phyloP scores from a whole-genome alignment of 2,113 vertebrate species.

The Zootoca vivipara region DNA sequence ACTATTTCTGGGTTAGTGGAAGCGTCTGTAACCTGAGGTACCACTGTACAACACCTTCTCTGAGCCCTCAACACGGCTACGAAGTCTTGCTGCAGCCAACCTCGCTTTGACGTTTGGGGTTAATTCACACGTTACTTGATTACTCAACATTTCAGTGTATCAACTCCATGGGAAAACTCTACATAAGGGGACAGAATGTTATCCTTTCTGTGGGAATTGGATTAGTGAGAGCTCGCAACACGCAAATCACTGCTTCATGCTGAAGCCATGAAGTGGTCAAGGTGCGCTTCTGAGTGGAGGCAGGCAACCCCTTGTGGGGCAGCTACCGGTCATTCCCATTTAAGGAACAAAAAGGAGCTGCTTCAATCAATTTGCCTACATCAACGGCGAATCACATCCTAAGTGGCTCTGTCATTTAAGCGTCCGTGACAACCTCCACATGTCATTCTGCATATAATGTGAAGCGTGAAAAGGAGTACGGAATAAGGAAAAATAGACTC shows the following conservation, averaged over 20 bases:
- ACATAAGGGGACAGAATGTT: background rate
- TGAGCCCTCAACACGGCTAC: background rate
- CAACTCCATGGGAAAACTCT: background rate
- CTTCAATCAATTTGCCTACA: background rate
- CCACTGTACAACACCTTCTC: background rate
- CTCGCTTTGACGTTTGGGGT: background rate
- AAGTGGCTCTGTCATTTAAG: background rate
- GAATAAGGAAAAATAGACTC: conserved; percentile 38
- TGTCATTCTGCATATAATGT: background rate
- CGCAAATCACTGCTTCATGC: background rate
- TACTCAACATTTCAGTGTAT: background rate
- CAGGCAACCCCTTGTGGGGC: no score
- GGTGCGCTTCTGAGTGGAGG: background rate
- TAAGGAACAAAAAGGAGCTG: background rate
- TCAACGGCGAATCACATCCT: background rate
- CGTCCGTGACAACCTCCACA: background rate
- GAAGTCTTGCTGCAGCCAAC: no score
- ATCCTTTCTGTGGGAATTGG: background rate
- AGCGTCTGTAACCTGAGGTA: no score
- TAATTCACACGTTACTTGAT: background rate
- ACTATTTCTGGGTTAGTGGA: no score
- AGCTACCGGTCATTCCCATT: background rate
- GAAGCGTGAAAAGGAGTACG: background rate
- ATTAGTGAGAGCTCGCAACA: background rate
- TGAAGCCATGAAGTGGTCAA: background rate